These are phyloP conservation scores for Didymodactylos carnosus DNA, from an alignment of 2,888 invertebrate species.

Conservation along the genomic window DNA sequence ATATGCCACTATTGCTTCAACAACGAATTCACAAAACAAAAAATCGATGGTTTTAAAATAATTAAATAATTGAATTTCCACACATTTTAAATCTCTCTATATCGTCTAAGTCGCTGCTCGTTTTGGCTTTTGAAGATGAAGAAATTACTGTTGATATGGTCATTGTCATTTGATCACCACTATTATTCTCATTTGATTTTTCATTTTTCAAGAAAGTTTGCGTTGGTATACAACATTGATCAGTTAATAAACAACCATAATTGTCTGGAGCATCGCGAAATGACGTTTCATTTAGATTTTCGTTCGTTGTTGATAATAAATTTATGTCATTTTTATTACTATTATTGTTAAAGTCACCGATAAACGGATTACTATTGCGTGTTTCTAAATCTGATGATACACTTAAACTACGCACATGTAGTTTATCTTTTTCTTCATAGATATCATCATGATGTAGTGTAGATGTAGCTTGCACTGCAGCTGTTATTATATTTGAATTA, in stretches of 20 bases:
- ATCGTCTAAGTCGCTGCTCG: not conserved
- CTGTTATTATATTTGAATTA: not conserved
- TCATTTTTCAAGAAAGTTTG: not conserved
- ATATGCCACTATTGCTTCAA: too few species aligned
- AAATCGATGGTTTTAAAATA: too few species aligned
- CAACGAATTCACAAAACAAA: too few species aligned
- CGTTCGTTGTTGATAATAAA: too few species aligned
- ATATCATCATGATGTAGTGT: not conserved
- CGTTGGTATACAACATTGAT: not conserved
- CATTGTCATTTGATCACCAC: not conserved
- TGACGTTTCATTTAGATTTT: not conserved
- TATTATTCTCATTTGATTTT: not conserved
- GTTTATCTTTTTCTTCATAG: not conserved
- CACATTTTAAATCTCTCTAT: not conserved
- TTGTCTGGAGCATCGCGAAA: not conserved
- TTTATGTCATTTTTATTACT: too few species aligned
- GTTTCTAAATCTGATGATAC: too few species aligned
- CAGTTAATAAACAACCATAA: not conserved
- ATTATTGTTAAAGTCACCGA: too few species aligned
- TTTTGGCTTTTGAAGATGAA: not conserved
- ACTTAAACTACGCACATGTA: not conserved
- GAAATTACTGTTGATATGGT: not conserved
- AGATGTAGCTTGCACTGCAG: too few species aligned
- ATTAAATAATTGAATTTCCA: not conserved
- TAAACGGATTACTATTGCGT: too few species aligned